Evolutionary conservation across 2,888 invertebrate genomes (phyloP).

Genomic region (Synanthedon tipuliformis): DNA sequence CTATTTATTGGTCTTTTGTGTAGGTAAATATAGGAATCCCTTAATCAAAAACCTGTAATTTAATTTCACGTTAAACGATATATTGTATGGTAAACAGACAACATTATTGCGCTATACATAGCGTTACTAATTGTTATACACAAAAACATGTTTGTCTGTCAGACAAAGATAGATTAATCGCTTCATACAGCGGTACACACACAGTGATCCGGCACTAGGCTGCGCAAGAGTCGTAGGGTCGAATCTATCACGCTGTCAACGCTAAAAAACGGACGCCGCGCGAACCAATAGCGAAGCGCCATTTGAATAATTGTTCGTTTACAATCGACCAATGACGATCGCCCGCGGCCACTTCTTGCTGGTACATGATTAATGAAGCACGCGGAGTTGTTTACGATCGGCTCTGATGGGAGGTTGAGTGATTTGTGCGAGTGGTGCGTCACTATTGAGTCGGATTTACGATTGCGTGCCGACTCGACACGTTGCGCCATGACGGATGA

Average conservation of each 20-base stretch:
- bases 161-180: constrained; percentile 1
- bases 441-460: constrained; percentile 40
- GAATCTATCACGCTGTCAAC: constrained; percentile 63
- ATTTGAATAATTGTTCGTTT: constrained; percentile 68
- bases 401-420: constrained; percentile 50
- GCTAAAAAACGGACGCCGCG: constrained; percentile 46
- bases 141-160: background rate
- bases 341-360: constrained; percentile 48
- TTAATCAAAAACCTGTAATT: background rate
- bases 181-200: background rate
- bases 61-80: background rate
- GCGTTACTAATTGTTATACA: background rate
- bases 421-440: constrained; percentile 49
- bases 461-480: constrained; percentile 35
- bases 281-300: constrained; percentile 47
- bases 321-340: constrained; percentile 50
- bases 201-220: constrained; percentile 7
- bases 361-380: constrained; percentile 56
- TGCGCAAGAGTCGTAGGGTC: constrained; percentile 64
- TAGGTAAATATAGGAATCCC: background rate
- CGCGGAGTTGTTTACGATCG: constrained; percentile 53
- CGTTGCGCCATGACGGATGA: constrained; percentile 38
- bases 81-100: no score
- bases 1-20: no score
- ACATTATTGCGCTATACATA: no score